Evolutionary conservation across 2,797 vertebrate genomes (phyloP).

Genomic region (Meriones psammophilus): DNA sequence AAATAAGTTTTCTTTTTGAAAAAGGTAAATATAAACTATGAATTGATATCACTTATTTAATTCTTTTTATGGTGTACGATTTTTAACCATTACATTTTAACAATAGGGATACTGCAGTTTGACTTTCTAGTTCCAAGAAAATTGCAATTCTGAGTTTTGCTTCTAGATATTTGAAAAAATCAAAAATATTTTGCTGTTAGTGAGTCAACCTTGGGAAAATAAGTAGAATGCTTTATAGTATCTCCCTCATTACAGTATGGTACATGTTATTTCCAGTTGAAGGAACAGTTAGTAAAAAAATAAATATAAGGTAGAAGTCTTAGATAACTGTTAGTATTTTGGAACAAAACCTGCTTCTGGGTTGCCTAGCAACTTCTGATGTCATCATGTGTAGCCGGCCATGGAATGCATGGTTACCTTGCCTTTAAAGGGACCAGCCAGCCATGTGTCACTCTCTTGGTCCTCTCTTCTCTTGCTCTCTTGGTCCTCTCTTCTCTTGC

Average conservation of each 20-base stretch:
- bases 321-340: background rate
- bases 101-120: constrained; percentile 8
- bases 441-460: too few relatives aligned
- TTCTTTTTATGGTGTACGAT: background rate
- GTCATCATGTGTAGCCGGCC: too few relatives aligned
- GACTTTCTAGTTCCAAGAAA: constrained; percentile 40
- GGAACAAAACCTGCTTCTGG: too few relatives aligned
- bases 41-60: constrained; percentile 48
- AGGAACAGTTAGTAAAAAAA: constrained; percentile 12
- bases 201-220: background rate
- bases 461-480: too few relatives aligned
- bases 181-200: background rate
- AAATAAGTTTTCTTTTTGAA: constrained; percentile 84
- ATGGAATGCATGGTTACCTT: too few relatives aligned
- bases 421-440: too few relatives aligned
- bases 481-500: too few relatives aligned
- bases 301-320: background rate
- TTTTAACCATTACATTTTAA: constrained; percentile 49
- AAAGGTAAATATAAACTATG: background rate
- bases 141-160: constrained; percentile 62
- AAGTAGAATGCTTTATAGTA: background rate
- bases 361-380: too few relatives aligned
- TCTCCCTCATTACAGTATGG: background rate
- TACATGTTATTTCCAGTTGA: constrained; percentile 9
- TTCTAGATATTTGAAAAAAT: constrained; percentile 58